Evolutionary conservation across 1,140 invertebrate species (phyloP), one percentile per base, ranked within the genome.

Genomic region (Drosophila malerkotliana): DNA sequence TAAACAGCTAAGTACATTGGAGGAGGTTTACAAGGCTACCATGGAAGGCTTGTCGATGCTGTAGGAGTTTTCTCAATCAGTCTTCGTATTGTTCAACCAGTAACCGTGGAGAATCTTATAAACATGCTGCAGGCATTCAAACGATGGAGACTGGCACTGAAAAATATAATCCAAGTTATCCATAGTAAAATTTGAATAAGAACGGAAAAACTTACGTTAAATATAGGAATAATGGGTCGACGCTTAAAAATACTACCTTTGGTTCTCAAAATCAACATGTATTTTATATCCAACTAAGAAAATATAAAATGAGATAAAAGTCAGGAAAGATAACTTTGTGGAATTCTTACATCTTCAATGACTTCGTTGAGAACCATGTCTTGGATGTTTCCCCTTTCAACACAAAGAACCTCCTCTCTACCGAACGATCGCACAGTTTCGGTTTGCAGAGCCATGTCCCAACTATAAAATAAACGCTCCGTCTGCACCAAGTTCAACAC

Each of bases 301-400:
- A 53, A 18, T 28, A 39, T 18, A 15, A 44, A 18, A 18, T 3
- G 0, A n/a, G 14, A 18, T 37, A 12, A 0, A 12, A 37, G 2
- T n/a, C 4, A 39, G 4, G 9, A 7, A 37, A 1, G 2, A 4
- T 26, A 15, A 37, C 34, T 24, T 30, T 18, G 26, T 10, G 12
- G 1, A 18, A 15, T 32, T 47, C 82, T 72, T 87, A 94, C 94
- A 88, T 93, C 92, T 64, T 91, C 92, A 66, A 94, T 93, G 30
- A 94, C 94, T 92, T 94, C 94, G 82, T 94, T 94, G 14, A 94
- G 93, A 62, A 94, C 93, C 59, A 94, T 82, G 82, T 94, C 93
- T 55, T 93, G 84, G n/a, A 94, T 90, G 49, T 83, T 91, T 7
- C 92, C 91, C 81, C 92, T 92, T 74, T 94, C 92, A 72, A 94